phyloP scores from a whole-genome alignment of 2,113 vertebrate genomes.

The Rhea americana region DNA sequence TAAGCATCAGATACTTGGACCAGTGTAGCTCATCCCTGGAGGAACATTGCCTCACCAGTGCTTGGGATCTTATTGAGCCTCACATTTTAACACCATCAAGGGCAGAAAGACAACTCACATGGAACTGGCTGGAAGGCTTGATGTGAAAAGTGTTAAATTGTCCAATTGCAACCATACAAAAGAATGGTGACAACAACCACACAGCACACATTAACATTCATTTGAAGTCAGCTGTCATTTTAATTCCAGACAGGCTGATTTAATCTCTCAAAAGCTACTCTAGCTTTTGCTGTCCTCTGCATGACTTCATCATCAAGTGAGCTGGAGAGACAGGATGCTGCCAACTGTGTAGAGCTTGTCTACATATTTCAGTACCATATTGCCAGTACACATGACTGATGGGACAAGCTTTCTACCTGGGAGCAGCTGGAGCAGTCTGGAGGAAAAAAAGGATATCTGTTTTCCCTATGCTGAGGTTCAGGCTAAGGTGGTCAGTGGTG shows the following conservation, averaged over 20 bases:
- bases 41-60: background rate
- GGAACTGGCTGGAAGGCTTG: background rate
- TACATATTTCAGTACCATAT: background rate
- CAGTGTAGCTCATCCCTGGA: background rate
- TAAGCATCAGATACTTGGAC: background rate
- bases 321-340: background rate
- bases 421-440: background rate
- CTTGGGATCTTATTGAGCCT: background rate
- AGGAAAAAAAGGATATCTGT: rapidly evolving
- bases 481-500: background rate
- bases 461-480: background rate
- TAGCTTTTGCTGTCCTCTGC: background rate
- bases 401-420: background rate
- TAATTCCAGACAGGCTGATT: background rate
- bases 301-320: background rate
- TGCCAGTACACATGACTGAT: background rate
- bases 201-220: background rate
- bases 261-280: background rate
- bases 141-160: background rate
- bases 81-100: background rate
- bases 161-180: background rate
- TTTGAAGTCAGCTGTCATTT: background rate
- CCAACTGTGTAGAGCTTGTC: background rate
- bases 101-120: background rate
- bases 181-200: background rate